Base-by-base conservation (phyloP, 2,888 invertebrate species). In the Meganola albula region DNA sequence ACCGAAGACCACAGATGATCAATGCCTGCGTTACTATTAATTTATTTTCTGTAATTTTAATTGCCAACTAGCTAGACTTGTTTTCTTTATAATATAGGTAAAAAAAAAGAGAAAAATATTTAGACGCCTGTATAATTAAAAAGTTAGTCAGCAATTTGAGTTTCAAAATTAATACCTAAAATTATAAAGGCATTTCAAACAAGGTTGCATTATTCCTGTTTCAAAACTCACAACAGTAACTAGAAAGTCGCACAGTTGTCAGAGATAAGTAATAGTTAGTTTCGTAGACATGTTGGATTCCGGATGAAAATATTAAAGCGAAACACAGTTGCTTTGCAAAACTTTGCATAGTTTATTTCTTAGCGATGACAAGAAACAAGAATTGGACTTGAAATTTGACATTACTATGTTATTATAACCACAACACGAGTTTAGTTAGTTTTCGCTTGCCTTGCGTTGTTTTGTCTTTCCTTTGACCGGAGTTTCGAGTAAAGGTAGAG, bases 181-280 rank as follows among this genome's bases (percentile, higher is more conserved):
- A n/a, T n/a, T n/a, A n/a, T n/a, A n/a, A 46, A 34, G 44, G n/a
- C 40, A 44, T 51, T 44, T 45, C 32, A 35, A 25, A 30, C 41
- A 26, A 42, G n/a, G n/a, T n/a, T n/a, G 35, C 48, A 53, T 53
- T 48, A 61, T 63, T 42, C 50, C 44, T 58, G 53, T 63, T 59
- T 57, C 53, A 52, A 53, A 65, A 61, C 57, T 63, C 58, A 54
- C 59, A 61, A 60, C 50, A 57, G 56, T 41, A 60, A 57, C 56
- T 57, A 51, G 51, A 49, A 63, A 61, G 53, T 55, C 45, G 31
- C 46, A 40, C 40, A 39, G 56, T 65, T 68, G 36, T 39, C 37
- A 34, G 40, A 49, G 48, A 54, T 55, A 58, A 48, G 49, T 54
- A n/a, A n/a, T 54, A 45, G 50, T 49, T n/a, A 57, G 53, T 53